Percentiles rank a stretch among this genome's conserved stretches.
Conservation (phyloP, 2,113 vertebrate genomes). For the Nyctereutes procyonoides region DNA sequence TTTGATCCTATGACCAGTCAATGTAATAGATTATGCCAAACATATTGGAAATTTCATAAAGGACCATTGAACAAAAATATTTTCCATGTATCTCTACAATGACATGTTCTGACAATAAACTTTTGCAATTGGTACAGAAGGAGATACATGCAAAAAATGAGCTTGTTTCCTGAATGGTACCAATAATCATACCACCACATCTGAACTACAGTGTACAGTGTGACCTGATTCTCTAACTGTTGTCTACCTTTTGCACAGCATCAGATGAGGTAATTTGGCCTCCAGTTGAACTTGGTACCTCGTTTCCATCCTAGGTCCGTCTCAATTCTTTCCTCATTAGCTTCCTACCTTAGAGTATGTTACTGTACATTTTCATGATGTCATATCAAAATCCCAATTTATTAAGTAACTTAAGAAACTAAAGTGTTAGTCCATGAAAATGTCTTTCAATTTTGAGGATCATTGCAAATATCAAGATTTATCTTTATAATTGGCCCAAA, state of each 20-base stretch:
- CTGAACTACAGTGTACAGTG: background rate
- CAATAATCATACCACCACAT: background rate
- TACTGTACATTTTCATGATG: background rate
- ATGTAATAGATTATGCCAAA: background rate
- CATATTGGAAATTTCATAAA: background rate
- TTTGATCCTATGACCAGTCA: background rate
- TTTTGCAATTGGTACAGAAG: background rate
- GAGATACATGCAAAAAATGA: background rate
- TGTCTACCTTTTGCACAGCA: background rate
- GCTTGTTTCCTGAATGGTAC: background rate
- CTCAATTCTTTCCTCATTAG: background rate
- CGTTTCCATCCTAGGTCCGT: background rate
- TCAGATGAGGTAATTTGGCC: background rate
- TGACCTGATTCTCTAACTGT: background rate
- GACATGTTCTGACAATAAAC: background rate
- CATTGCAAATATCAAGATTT: constrained; percentile 18
- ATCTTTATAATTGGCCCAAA: background rate
- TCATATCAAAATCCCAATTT: background rate
- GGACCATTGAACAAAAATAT: background rate
- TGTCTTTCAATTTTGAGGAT: background rate
- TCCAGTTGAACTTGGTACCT: background rate
- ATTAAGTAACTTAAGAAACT: constrained; percentile 35
- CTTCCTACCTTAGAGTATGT: background rate
- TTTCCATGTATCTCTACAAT: background rate
- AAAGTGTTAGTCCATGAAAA: background rate